A percentile compares a stretch with the other conserved stretches of the same genome.
Evolutionary conservation across 2,113 vertebrate genomes (phyloP).

Genomic region (Xyrauchen texanus): DNA sequence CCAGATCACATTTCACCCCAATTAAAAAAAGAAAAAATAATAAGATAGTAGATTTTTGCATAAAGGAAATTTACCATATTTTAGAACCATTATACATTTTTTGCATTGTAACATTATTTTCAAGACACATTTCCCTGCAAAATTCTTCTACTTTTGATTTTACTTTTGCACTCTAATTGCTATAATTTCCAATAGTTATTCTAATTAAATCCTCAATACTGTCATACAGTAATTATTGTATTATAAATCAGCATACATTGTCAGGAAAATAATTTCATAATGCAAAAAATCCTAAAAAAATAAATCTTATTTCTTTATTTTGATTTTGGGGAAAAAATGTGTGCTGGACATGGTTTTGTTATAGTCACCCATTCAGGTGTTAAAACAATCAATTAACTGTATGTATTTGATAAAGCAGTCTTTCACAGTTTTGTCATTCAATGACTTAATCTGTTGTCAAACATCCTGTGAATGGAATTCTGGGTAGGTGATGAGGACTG

Average conservation of each 20-base stretch:
- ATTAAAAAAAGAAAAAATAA: not conserved
- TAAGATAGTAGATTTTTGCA: not conserved
- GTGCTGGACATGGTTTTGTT: not conserved
- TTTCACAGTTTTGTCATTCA: slow-evolving; percentile 54
- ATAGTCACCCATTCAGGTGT: slow-evolving; percentile 46
- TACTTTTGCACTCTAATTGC: not conserved
- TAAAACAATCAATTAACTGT: slow-evolving; percentile 43
- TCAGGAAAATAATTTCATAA: too few relatives aligned
- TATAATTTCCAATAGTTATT: not conserved
- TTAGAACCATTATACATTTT: too few relatives aligned
- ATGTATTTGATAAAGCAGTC: slow-evolving; percentile 50
- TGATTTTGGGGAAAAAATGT: slow-evolving; percentile 5
- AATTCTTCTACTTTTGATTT: not conserved
- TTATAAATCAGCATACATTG: too few relatives aligned
- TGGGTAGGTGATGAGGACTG: slow-evolving; percentile 57
- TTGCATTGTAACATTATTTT: too few relatives aligned
- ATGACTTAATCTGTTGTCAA: slow-evolving; percentile 38
- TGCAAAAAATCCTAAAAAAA: too few relatives aligned
- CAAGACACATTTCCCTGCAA: too few relatives aligned
- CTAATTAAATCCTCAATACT: not conserved
- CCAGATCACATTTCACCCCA: not conserved
- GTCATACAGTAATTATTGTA: not conserved
- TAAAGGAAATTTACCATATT: too few relatives aligned
- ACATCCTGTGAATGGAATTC: slow-evolving; percentile 59
- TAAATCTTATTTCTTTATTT: not conserved